Evolutionary conservation across 1,140 invertebrate species (phyloP).

Genomic region (Mycetomoellerius zeteki): DNA sequence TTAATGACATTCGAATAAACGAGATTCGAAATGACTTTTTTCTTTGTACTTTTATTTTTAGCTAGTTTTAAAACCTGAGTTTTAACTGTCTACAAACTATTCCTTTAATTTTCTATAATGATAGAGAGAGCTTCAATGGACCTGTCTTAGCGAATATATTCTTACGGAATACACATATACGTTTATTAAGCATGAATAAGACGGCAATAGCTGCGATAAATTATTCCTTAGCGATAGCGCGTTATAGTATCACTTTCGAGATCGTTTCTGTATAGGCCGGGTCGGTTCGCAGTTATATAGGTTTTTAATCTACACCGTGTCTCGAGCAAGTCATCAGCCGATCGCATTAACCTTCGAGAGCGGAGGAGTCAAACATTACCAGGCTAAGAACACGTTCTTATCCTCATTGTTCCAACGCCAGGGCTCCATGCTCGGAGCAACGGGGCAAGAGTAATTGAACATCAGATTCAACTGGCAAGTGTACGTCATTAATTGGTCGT

Average conservation of each 20-base stretch:
- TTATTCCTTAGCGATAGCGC: slow-evolving; percentile 53
- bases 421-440: slow-evolving; percentile 17
- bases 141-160: slow-evolving; percentile 13
- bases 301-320: slow-evolving; percentile 61
- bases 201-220: slow-evolving; percentile 37
- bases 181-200: slow-evolving; percentile 32
- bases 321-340: slow-evolving; percentile 62
- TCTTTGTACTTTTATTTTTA: background rate
- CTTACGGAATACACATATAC: background rate
- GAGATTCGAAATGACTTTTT: background rate
- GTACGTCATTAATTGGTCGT: slow-evolving; percentile 57
- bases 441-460: slow-evolving; percentile 49
- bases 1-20: too few relatives aligned
- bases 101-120: slow-evolving; percentile 30
- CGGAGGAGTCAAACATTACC: slow-evolving; percentile 64
- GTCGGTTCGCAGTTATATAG: slow-evolving; percentile 47
- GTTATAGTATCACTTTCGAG: slow-evolving; percentile 58
- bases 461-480: slow-evolving; percentile 54
- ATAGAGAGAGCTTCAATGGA: slow-evolving; percentile 4
- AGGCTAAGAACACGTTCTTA: slow-evolving; percentile 58
- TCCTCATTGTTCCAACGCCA: slow-evolving; percentile 59
- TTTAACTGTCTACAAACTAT: background rate
- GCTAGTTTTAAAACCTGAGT: background rate
- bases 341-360: slow-evolving; percentile 64
- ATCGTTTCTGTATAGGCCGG: slow-evolving; percentile 53